Conservation (phyloP, 2,797 vertebrate genomes). For the Tenualosa ilisha region DNA sequence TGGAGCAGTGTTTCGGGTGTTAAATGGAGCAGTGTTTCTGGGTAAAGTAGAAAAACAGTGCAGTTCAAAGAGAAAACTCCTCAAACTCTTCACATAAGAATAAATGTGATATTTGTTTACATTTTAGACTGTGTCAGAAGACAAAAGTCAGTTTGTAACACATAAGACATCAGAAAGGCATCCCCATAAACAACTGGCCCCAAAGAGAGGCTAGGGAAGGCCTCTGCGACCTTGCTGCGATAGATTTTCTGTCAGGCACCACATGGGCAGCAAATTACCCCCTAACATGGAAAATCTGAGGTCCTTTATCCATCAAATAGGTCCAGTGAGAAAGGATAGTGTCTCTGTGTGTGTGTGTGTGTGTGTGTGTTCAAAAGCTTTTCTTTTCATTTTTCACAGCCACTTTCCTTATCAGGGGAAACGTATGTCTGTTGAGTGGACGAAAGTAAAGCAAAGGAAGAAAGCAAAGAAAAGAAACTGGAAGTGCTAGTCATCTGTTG, state of each 20-base stretch:
- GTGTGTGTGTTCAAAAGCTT: background rate
- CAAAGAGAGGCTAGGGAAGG: background rate
- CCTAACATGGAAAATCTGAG: conserved; percentile 8
- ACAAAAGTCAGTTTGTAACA: background rate
- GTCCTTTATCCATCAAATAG: conserved; percentile 6
- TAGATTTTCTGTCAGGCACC: conserved; percentile 29
- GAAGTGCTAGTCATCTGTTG: conserved; percentile 5
- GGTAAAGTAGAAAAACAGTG: background rate
- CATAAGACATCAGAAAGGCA: background rate
- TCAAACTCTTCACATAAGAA: background rate
- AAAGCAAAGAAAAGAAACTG: background rate
- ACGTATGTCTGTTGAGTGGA: background rate
- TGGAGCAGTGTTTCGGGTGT: background rate
- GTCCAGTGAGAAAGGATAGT: background rate
- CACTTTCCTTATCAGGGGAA: conserved; percentile 8
- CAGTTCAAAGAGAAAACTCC: background rate
- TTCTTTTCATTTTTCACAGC: conserved; percentile 3
- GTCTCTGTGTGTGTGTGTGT: conserved; percentile 23
- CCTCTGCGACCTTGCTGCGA: background rate
- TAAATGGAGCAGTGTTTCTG: background rate
- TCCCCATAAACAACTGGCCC: background rate
- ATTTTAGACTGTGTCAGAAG: background rate
- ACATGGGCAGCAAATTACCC: conserved; percentile 14
- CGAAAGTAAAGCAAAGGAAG: background rate
- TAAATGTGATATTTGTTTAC: background rate